phyloP scores from a whole-genome alignment of 2,113 vertebrate genomes.

The Rattus rattus region DNA sequence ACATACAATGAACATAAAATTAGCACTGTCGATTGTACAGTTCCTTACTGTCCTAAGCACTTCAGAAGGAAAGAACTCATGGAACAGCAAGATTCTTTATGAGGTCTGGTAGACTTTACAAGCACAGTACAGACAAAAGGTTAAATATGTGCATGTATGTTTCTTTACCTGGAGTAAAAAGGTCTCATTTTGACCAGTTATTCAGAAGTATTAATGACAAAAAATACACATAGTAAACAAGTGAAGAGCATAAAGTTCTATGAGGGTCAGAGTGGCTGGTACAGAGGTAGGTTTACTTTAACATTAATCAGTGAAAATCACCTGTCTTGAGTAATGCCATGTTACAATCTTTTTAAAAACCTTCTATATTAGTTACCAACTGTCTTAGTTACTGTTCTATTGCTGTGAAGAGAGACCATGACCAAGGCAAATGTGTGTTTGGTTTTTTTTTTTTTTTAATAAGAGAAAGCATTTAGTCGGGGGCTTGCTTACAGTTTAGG shows the following conservation, averaged over 20 bases:
- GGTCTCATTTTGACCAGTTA: conserved; percentile 29
- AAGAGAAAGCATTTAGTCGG: neutral
- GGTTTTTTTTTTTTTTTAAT: neutral
- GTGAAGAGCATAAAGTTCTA: neutral
- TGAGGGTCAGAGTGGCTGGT: neutral
- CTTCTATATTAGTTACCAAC: conserved; percentile 22
- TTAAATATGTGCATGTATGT: neutral
- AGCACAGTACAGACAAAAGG: neutral
- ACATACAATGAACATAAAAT: conserved; percentile 69
- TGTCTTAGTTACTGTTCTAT: neutral
- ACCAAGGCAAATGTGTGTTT: neutral
- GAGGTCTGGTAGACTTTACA: neutral
- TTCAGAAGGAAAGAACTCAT: conserved; percentile 7
- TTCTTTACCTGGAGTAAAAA: conserved; percentile 20
- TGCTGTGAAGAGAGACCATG: neutral
- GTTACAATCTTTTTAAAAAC: conserved; percentile 10
- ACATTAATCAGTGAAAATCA: conserved; percentile 33
- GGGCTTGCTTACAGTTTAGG: neutral
- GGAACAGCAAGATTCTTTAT: neutral
- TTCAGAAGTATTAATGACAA: neutral
- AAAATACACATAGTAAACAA: neutral
- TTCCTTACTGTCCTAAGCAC: neutral
- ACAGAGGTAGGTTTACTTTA: conserved; percentile 39
- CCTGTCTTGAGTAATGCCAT: conserved; percentile 4
- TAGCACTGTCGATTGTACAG: conserved; percentile 33